Percentiles rank a stretch among this genome's conserved stretches.
phyloP scores from a whole-genome alignment of 2,113 vertebrate species.

The Corythaixoides concolor region DNA sequence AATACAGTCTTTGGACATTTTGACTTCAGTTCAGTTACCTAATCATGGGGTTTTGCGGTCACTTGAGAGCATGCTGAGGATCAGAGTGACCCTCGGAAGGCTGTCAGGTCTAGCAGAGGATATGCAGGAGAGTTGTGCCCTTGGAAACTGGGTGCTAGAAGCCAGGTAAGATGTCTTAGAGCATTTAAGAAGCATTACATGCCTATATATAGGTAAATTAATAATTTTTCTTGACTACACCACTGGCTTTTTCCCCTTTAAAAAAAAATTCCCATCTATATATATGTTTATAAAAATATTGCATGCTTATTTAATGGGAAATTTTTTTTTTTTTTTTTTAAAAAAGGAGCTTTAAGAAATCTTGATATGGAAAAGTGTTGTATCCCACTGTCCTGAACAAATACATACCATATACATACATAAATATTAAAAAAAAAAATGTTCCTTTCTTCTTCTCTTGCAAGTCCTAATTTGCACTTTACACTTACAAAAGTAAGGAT shows the following conservation, averaged over 20 bases:
- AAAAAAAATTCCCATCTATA: not conserved
- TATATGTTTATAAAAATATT: not conserved
- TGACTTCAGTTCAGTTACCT: not conserved
- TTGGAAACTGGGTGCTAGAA: not conserved
- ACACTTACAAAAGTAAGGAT: not conserved
- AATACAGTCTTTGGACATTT: not conserved
- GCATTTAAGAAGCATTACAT: not conserved
- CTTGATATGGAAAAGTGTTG: not conserved
- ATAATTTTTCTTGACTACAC: not conserved
- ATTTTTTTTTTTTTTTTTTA: not conserved
- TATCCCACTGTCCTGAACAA: not conserved
- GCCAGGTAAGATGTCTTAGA: not conserved
- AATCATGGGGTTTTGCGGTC: not conserved
- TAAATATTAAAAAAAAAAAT: not conserved
- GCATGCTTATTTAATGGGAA: not conserved
- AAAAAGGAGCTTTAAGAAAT: not conserved
- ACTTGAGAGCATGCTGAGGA: not conserved
- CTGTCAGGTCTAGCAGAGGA: not conserved
- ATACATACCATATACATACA: too few relatives aligned
- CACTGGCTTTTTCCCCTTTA: accelerated
- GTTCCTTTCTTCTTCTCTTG: not conserved
- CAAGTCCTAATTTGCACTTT: not conserved
- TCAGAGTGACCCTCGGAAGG: not conserved
- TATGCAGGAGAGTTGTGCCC: not conserved
- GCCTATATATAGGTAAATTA: not conserved